A percentile compares a stretch with the other conserved stretches of the same genome.
Evolutionary conservation across 1,140 invertebrate species (phyloP).

Genomic region (Ceratina japonica): DNA sequence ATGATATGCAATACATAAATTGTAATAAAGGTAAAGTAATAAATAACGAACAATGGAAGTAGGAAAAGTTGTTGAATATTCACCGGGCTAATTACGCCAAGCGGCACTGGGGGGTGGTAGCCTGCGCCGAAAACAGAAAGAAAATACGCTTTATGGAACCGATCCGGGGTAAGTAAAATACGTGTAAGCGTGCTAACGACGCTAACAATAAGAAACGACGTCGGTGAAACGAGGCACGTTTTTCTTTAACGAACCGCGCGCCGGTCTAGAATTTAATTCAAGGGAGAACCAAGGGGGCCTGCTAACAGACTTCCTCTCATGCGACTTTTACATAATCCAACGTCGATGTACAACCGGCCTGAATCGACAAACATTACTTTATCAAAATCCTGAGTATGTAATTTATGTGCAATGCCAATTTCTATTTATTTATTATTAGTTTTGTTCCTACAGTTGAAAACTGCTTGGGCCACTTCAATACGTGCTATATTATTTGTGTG

Average conservation of each 20-base stretch:
- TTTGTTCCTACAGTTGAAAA: background rate
- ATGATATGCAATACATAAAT: too few species aligned
- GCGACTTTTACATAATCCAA: slow-evolving; percentile 29
- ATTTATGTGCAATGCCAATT: background rate
- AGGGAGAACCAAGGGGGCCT: slow-evolving; percentile 5
- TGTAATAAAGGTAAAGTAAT: background rate
- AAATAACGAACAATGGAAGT: background rate
- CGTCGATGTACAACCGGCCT: background rate
- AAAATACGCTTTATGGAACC: slow-evolving; percentile 16
- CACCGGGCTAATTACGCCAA: slow-evolving; percentile 8
- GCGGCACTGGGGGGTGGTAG: background rate
- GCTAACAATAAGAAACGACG: slow-evolving; percentile 22
- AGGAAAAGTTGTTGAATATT: slow-evolving; percentile 22
- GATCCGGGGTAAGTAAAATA: slow-evolving; percentile 15
- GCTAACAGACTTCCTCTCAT: slow-evolving; percentile 21
- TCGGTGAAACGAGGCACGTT: slow-evolving; percentile 39
- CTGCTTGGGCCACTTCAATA: too few species aligned
- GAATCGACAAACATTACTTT: background rate
- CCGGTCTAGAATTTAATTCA: slow-evolving; percentile 38
- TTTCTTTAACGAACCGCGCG: slow-evolving; percentile 42
- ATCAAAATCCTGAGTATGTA: background rate
- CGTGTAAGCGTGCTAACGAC: slow-evolving; percentile 42
- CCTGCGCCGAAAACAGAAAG: background rate
- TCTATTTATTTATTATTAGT: background rate
- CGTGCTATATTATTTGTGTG: too few species aligned